Conservation (phyloP, 1,140 invertebrate species). For the Tetramorium alpestre region DNA sequence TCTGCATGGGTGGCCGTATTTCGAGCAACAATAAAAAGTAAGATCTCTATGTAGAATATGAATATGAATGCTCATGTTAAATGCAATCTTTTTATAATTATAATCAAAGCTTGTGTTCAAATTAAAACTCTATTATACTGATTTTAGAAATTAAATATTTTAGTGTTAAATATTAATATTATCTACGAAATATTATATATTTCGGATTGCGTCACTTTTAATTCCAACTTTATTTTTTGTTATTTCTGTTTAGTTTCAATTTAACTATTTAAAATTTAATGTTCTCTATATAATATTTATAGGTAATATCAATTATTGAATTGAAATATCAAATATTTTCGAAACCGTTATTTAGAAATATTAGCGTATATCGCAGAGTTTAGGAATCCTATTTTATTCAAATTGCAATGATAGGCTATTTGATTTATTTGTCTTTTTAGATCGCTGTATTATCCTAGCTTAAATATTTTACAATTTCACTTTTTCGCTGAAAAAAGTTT, state of each 20-base stretch:
- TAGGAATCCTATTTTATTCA: conserved; percentile 2
- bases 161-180: background rate
- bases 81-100: background rate
- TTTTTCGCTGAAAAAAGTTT: background rate
- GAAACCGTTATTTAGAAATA: background rate
- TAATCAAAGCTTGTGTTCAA: background rate
- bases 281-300: background rate
- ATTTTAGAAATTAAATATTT: background rate
- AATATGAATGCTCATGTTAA: background rate
- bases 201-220: background rate
- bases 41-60: background rate
- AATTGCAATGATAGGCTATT: background rate
- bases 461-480: background rate
- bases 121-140: background rate
- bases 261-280: background rate
- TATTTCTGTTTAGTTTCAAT: background rate
- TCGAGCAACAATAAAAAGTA: conserved; percentile 10
- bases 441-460: background rate
- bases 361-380: background rate
- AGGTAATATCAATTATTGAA: background rate
- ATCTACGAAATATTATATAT: background rate
- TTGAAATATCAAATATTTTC: background rate
- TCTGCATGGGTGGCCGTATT: conserved; percentile 71
- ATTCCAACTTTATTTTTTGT: background rate
- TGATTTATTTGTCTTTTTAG: background rate